phyloP scores from a whole-genome alignment of 1,140 invertebrate genomes.

The Papilio machaon region DNA sequence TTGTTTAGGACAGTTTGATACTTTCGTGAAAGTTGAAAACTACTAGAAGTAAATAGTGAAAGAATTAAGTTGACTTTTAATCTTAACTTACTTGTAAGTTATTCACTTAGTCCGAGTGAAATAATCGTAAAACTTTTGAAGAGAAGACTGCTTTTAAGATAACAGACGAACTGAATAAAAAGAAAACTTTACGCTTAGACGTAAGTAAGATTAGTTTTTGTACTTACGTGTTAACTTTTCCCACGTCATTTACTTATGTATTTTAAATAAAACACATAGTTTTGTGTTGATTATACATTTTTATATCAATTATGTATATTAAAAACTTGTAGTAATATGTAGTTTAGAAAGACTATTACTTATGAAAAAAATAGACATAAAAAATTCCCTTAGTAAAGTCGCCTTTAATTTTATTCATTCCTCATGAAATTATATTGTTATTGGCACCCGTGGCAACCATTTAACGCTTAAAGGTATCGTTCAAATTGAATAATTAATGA shows the following conservation, averaged over 20 bases:
- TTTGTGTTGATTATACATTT: too few relatives aligned
- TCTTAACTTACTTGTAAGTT: slow-evolving; percentile 3
- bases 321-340: neutral
- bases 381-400: neutral
- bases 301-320: too few relatives aligned
- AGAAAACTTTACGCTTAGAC: slow-evolving; percentile 5
- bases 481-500: neutral
- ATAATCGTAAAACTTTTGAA: slow-evolving; percentile 17
- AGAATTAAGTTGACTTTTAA: neutral
- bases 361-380: neutral
- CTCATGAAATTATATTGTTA: neutral
- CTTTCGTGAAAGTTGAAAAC: neutral
- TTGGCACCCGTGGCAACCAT: neutral
- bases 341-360: neutral
- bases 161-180: neutral
- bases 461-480: neutral
- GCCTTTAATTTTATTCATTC: neutral
- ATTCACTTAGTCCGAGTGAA: slow-evolving; percentile 12
- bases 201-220: slow-evolving; percentile 20
- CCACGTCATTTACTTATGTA: neutral
- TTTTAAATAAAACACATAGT: neutral
- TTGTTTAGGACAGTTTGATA: neutral
- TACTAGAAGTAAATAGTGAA: neutral
- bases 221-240: slow-evolving; percentile 10
- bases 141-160: slow-evolving; percentile 14